Conservation (phyloP, 2,888 invertebrate species). For the Perizoma affinitatum region DNA sequence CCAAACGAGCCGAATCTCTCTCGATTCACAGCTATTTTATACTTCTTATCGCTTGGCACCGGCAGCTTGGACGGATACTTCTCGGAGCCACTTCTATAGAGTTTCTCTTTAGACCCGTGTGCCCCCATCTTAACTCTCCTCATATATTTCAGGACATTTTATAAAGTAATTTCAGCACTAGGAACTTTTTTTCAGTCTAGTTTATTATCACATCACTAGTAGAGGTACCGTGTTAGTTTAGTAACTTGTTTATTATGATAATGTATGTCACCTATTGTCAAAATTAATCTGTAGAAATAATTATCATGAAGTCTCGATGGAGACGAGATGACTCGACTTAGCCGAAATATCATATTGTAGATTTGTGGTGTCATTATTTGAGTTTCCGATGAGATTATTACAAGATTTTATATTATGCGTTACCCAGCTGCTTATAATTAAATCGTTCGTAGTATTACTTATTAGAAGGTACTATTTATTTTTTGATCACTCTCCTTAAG, state of each 20-base stretch:
- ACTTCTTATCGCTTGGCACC: slow-evolving; percentile 83
- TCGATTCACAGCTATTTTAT: slow-evolving; percentile 85
- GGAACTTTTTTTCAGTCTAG: slow-evolving; percentile 53
- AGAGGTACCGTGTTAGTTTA: slow-evolving; percentile 38
- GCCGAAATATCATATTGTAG: slow-evolving; percentile 1
- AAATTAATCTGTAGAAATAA: slow-evolving; percentile 38
- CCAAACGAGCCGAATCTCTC: slow-evolving; percentile 89
- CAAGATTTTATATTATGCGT: neutral
- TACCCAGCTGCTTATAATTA: neutral
- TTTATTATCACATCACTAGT: slow-evolving; percentile 57
- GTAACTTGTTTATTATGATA: slow-evolving; percentile 30
- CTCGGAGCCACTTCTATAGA: slow-evolving; percentile 87
- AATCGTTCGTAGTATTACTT: no score
- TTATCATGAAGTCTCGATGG: slow-evolving; percentile 17
- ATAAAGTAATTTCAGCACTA: slow-evolving; percentile 49
- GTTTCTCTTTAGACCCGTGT: slow-evolving; percentile 90
- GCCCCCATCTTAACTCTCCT: slow-evolving; percentile 87
- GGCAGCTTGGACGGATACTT: slow-evolving; percentile 83
- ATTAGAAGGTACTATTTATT: no score
- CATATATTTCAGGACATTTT: slow-evolving; percentile 67
- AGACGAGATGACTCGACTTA: neutral
- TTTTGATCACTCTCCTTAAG: no score
- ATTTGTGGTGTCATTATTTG: slow-evolving; percentile 55
- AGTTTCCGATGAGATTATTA: slow-evolving; percentile 16
- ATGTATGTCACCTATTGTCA: slow-evolving; percentile 46